phyloP scores from a whole-genome alignment of 2,888 invertebrate genomes.

The Pimpla rufipes region DNA sequence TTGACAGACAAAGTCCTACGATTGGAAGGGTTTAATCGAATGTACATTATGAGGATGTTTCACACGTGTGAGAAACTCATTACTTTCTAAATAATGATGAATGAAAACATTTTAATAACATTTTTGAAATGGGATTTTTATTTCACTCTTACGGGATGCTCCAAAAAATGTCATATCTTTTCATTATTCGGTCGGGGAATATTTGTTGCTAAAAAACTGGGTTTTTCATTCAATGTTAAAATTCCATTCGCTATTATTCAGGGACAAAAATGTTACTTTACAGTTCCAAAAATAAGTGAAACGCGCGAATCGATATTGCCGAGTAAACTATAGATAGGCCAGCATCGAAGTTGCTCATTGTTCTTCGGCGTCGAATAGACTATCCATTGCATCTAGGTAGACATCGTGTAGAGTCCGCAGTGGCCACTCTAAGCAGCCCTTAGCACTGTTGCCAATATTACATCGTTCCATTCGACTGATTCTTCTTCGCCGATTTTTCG shows the following conservation, averaged over 20 bases:
- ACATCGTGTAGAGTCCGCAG: background rate
- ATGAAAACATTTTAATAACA: too few relatives aligned
- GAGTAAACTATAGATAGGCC: background rate
- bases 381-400: background rate
- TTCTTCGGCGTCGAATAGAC: background rate
- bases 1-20: constrained; percentile 8
- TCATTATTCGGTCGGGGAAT: too few relatives aligned
- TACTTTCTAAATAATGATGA: too few relatives aligned
- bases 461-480: constrained; percentile 6
- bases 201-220: too few relatives aligned
- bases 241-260: too few relatives aligned
- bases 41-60: background rate
- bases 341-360: background rate
- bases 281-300: background rate
- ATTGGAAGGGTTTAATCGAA: background rate
- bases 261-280: too few relatives aligned
- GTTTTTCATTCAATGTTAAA: too few relatives aligned
- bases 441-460: constrained; percentile 35
- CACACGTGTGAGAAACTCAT: too few relatives aligned
- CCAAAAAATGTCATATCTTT: too few relatives aligned
- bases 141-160: too few relatives aligned
- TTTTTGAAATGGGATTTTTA: too few relatives aligned
- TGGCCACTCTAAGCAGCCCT: constrained; percentile 3
- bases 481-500: background rate
- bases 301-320: background rate